Evolutionary conservation across 53 echinoderm and acorn worm species (phyloP).

Genomic region (Paelopatides confundens): DNA sequence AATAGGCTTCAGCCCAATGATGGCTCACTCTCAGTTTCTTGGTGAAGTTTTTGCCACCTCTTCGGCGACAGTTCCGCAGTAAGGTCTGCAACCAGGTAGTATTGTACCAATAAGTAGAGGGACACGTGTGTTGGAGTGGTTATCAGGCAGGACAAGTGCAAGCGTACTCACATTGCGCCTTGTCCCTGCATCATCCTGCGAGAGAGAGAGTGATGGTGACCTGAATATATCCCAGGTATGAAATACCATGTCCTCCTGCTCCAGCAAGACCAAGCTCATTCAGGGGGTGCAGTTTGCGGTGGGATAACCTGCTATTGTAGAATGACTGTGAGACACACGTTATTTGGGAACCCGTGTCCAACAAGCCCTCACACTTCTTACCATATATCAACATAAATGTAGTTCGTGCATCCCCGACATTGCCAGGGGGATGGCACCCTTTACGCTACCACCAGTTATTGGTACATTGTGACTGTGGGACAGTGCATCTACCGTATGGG

Average conservation of each 20-base stretch:
- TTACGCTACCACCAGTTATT: too few species aligned
- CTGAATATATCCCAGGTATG: slow-evolving; percentile 51
- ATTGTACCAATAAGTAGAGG: slow-evolving; percentile 3
- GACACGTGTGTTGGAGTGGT: background rate
- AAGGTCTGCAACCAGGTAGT: background rate
- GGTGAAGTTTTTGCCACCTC: slow-evolving; percentile 17
- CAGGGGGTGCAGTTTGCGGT: slow-evolving; percentile 51
- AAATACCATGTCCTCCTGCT: slow-evolving; percentile 48
- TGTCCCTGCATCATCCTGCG: slow-evolving; percentile 31
- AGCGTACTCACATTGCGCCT: slow-evolving; percentile 27
- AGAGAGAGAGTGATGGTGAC: background rate
- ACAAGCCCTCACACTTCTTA: background rate
- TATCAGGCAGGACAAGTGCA: slow-evolving; percentile 47
- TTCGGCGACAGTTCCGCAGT: slow-evolving; percentile 14
- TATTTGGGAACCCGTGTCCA: slow-evolving; percentile 62
- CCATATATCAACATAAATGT: too few species aligned
- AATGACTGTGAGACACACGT: slow-evolving; percentile 54
- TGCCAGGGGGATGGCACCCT: too few species aligned
- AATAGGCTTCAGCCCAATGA: background rate
- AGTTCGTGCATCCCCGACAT: too few species aligned
- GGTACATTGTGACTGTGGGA: too few species aligned
- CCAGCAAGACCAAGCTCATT: slow-evolving; percentile 43
- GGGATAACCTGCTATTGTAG: background rate
- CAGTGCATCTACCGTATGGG: too few species aligned
- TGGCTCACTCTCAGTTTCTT: slow-evolving; percentile 4